A percentile compares a stretch with the other conserved stretches of the same genome.
phyloP scores from a whole-genome alignment of 2,888 invertebrate genomes.

The Acanthoscelides obtectus region DNA sequence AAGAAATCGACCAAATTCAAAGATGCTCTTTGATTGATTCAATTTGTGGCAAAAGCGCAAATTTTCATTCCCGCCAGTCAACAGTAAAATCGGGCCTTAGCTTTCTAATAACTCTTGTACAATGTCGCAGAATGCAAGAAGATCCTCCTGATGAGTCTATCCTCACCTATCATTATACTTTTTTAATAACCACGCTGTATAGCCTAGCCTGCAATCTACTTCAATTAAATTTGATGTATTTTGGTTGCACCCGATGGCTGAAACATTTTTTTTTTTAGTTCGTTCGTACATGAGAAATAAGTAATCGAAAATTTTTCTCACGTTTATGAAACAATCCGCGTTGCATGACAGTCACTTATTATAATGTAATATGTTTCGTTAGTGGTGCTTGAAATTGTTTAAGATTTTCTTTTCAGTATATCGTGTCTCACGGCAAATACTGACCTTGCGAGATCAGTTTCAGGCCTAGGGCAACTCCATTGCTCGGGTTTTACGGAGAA shows the following conservation, averaged over 20 bases:
- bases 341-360: neutral
- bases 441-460: too few relatives aligned
- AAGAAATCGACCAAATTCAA: too few relatives aligned
- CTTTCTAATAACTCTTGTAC: neutral
- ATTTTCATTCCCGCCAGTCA: too few relatives aligned
- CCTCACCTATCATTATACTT: neutral
- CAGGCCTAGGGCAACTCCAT: too few relatives aligned
- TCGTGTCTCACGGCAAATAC: neutral
- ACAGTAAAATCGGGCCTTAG: too few relatives aligned
- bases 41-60: too few relatives aligned
- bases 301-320: neutral
- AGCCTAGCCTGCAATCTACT: neutral
- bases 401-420: neutral
- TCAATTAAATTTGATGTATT: neutral
- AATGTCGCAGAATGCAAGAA: neutral
- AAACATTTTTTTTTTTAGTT: neutral
- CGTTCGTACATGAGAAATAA: neutral
- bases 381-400: neutral
- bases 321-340: neutral
- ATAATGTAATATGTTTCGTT: neutral
- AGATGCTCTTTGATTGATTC: too few relatives aligned
- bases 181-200: neutral
- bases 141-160: neutral
- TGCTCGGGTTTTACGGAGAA: too few relatives aligned
- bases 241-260: neutral